Evolutionary conservation across 2,113 vertebrate genomes (phyloP), one percentile per base, ranked within the genome.

Genomic region (Cololabis saira): DNA sequence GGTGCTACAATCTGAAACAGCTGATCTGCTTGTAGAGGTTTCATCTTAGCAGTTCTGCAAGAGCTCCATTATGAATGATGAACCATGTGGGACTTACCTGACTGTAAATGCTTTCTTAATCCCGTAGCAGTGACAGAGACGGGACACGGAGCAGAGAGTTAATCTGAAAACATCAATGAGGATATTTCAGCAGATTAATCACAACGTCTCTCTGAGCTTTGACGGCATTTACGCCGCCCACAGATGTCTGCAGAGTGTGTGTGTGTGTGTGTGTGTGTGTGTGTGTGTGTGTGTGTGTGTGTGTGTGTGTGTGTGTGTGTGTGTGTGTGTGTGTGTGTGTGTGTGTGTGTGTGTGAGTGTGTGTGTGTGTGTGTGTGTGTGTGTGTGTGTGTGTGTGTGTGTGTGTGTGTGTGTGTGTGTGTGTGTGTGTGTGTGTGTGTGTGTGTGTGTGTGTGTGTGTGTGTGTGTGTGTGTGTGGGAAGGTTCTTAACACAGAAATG

Each of bases 391-490:
- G 24, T 27, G 24, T 69, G 63, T 67, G 67, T 41, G 13, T 19
- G 42, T 56, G 55, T 76, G 61, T 21, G 48, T 54, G 51, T 27
- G 43, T 66, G 60, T 64, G 72, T 61, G 60, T 61, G 53, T 44
- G 16, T 17, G 52, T 73, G 65, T 61, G 57, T n/a, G n/a, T n/a
- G n/a, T n/a, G n/a, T n/a, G n/a, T n/a, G n/a, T n/a, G n/a, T n/a
- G n/a, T n/a, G n/a, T n/a, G n/a, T n/a, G n/a, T n/a, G n/a, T n/a
- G n/a, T n/a, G n/a, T n/a, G n/a, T n/a, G n/a, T n/a, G n/a, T n/a
- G n/a, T n/a, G n/a, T n/a, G n/a, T n/a, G 86, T 84, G 83, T 55
- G 76, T 80, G 76, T 21, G 71, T 56, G 48, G 63, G 61, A 44
- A 48, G 48, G 11, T 30, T 61, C 18, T 57, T 30, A 22, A 72